These are phyloP conservation scores for Phyllostomus discolor DNA, from an alignment of 2,113 vertebrate species.

Conservation along the genomic window DNA sequence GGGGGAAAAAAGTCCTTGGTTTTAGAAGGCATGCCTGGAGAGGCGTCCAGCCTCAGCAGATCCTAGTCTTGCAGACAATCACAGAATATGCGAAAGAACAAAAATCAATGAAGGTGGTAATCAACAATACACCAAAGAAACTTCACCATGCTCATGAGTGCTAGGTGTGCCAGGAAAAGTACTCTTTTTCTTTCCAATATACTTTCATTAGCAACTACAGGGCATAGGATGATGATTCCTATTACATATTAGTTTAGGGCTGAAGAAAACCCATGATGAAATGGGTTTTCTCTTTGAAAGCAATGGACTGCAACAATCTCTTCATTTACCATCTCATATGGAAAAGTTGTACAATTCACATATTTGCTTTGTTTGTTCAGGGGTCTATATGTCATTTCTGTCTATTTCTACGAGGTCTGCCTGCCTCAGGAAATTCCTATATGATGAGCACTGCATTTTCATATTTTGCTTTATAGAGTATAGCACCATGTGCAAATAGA, in stretches of 20 bases:
- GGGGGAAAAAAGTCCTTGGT: neutral
- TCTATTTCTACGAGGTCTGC: neutral
- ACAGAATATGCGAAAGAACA: neutral
- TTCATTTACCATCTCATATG: neutral
- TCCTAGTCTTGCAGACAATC: neutral
- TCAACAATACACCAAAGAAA: neutral
- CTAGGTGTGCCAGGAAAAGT: neutral
- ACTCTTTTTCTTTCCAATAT: neutral
- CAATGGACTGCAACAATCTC: neutral
- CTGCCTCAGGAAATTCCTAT: neutral
- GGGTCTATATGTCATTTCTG: neutral
- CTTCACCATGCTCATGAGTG: neutral
- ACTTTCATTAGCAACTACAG: neutral
- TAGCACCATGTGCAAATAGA: neutral
- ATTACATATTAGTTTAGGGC: neutral
- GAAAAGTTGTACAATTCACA: neutral
- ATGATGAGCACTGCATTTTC: neutral
- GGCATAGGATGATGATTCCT: neutral
- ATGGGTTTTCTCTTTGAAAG: neutral
- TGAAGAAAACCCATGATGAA: neutral
- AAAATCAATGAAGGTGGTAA: neutral
- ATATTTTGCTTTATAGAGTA: neutral
- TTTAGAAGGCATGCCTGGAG: neutral
- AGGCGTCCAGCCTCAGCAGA: neutral
- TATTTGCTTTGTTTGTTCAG: conserved; percentile 14